Evolutionary conservation across 2,113 vertebrate genomes (phyloP).

Genomic region (Brachyistius frenatus): DNA sequence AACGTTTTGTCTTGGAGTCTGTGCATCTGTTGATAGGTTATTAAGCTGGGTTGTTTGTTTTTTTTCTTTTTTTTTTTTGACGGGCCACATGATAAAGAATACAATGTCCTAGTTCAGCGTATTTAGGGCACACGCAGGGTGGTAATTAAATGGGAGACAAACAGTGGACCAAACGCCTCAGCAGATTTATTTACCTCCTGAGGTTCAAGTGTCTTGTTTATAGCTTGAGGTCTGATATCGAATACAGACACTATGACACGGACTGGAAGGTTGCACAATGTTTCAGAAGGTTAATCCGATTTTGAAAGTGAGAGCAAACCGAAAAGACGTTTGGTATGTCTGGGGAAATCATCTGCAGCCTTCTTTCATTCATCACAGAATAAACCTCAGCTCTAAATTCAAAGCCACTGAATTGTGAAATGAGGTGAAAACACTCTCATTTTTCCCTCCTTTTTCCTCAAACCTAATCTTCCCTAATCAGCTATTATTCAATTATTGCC

Average conservation of each 20-base stretch:
- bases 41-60: constrained; percentile 33
- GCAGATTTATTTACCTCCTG: constrained; percentile 29
- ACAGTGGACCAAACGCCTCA: constrained; percentile 16
- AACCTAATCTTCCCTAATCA: constrained; percentile 61
- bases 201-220: background rate
- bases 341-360: constrained; percentile 47
- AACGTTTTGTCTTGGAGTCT: constrained; percentile 68
- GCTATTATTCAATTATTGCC: constrained; percentile 80
- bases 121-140: constrained; percentile 75
- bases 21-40: constrained; percentile 75
- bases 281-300: constrained; percentile 18
- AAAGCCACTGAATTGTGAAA: constrained; percentile 40
- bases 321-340: constrained; percentile 4
- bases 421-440: constrained; percentile 30
- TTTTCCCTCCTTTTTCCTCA: constrained; percentile 2
- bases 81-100: constrained; percentile 59
- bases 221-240: background rate
- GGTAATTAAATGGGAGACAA: constrained; percentile 63
- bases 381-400: constrained; percentile 20
- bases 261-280: background rate
- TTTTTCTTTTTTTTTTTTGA: constrained; percentile 27
- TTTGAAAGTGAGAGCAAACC: constrained; percentile 40
- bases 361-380: constrained; percentile 27
- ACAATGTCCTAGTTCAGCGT: constrained; percentile 67
- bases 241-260: background rate